Evolutionary conservation across 2,888 invertebrate genomes (phyloP), one percentile per base, ranked within the genome.

Genomic region (Atherix ibis): DNA sequence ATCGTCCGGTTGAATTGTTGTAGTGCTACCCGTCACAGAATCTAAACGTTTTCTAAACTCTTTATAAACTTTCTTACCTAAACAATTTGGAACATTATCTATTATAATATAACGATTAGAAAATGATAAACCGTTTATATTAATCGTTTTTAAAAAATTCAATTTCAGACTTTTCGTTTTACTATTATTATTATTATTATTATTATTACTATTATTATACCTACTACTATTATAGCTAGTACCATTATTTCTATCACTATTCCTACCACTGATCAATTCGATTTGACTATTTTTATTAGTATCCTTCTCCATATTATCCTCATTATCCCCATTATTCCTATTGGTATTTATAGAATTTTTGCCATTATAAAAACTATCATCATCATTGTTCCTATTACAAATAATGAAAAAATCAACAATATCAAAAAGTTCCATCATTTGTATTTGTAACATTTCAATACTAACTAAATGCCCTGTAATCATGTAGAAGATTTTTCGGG

Each of bases 381-480:
- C n/a, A 56, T 54, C 2, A 51, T 52, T 27, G 14, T 10, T 10
- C 22, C 31, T 29, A 27, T 34, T 54, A 44, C 66, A 71, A 25
- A 78, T 56, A 37, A 78, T 60, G 55, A 74, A 76, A 38, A 71
- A 64, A 52, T 78, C 77, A 4, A 78, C 70, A 34, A 70, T 66
- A 32, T 64, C 58, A 34, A 64, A 56, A 12, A 76, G 56, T 48
- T 75, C 71, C 44, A 68, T 66, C 33, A 78, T 55, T 48, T 72
- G 65, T 32, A 74, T 67, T 47, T 76, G 73, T 17, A 67, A 58
- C 31, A 71, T 58, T 40, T 66, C 67, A 40, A 67, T 60, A 43
- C 66, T 66, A 31, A 68, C 45, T 42, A 66, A 48, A 19, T 48
- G 64, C 37, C 68, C 63, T 39, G 65, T 63, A 38, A 73, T 63